A percentile compares a stretch with the other conserved stretches of the same genome.
Evolutionary conservation across 2,797 vertebrate species (phyloP).

Genomic region (Micropoecilia bifurca): DNA sequence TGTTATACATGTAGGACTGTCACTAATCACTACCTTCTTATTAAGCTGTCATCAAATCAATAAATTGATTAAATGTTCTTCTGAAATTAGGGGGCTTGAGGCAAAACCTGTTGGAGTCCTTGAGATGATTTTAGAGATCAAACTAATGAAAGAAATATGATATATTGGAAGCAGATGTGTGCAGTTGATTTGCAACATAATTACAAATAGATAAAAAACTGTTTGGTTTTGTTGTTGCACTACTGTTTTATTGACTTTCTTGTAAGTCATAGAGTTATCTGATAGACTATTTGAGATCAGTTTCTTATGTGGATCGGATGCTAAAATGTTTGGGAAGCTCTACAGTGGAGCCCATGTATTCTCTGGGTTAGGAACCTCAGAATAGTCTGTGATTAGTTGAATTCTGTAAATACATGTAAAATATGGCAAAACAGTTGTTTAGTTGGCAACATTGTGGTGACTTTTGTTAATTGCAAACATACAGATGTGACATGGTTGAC

Average conservation of each 20-base stretch:
- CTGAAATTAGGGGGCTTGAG: background rate
- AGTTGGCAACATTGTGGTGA: too few species aligned
- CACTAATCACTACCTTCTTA: background rate
- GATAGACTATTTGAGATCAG: too few species aligned
- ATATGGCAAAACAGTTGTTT: too few species aligned
- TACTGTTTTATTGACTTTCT: background rate
- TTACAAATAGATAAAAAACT: background rate
- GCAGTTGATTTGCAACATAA: background rate
- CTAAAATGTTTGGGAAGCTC: too few species aligned
- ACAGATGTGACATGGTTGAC: too few species aligned
- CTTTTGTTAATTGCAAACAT: too few species aligned
- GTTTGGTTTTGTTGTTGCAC: background rate
- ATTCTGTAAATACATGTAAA: too few species aligned
- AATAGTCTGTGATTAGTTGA: too few species aligned
- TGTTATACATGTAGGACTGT: background rate
- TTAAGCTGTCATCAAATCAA: background rate
- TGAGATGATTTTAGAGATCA: background rate
- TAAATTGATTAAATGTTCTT: background rate
- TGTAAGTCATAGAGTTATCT: background rate
- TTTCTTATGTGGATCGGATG: too few species aligned
- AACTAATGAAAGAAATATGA: background rate
- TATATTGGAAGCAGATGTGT: background rate
- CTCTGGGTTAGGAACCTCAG: too few species aligned
- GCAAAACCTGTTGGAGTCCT: background rate
- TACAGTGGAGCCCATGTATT: too few species aligned